A percentile compares a stretch with the other conserved stretches of the same genome.
Conservation (phyloP, 2,797 vertebrate genomes). For the Peromyscus eremicus region DNA sequence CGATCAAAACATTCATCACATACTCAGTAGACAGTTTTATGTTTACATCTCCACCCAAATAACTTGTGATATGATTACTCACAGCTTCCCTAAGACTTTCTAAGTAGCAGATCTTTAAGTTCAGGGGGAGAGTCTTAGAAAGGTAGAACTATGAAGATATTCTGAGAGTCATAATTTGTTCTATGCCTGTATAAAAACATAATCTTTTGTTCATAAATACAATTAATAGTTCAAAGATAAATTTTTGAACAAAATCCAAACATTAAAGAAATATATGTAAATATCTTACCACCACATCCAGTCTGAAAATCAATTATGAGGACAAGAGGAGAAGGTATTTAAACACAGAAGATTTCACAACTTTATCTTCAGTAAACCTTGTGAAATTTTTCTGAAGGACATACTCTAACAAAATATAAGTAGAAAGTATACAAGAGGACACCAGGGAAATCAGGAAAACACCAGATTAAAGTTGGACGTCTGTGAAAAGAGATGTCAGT, state of each 20-base stretch:
- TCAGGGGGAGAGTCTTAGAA: background rate
- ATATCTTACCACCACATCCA: background rate
- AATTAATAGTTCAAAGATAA: background rate
- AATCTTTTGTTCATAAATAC: background rate
- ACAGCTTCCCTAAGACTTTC: background rate
- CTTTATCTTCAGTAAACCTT: background rate
- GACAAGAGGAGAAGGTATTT: background rate
- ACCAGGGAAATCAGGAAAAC: background rate
- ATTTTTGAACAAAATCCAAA: constrained; percentile 33
- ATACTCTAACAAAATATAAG: background rate
- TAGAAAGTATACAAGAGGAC: background rate
- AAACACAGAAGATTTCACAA: background rate
- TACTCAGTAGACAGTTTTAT: background rate
- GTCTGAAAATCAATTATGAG: background rate
- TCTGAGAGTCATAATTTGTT: background rate
- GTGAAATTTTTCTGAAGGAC: background rate
- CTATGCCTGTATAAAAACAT: background rate
- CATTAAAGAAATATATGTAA: constrained; percentile 12
- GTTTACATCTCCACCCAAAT: background rate
- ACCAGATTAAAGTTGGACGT: background rate
- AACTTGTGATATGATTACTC: background rate
- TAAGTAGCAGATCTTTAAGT: background rate
- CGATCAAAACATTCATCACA: background rate
- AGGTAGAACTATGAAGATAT: background rate
- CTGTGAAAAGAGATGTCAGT: constrained; percentile 8